These are phyloP conservation scores for Petrocephalus microphthalmus DNA, from an alignment of 2,113 vertebrate species.

Conservation along the genomic window DNA sequence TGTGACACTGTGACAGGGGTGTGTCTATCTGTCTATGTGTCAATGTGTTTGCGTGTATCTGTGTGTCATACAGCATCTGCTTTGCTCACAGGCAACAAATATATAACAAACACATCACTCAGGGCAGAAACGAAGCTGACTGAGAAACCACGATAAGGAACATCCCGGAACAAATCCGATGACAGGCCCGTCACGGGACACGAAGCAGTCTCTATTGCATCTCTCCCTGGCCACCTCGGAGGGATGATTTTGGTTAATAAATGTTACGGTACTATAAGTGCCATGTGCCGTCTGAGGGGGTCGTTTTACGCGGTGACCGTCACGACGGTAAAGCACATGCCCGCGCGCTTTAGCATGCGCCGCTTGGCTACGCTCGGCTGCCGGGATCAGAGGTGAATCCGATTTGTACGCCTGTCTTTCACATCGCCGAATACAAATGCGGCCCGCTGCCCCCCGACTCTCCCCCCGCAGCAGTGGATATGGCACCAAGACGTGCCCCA, in stretches of 20 bases:
- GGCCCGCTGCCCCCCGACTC: neutral
- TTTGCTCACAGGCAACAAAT: neutral
- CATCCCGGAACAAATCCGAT: neutral
- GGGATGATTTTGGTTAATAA: neutral
- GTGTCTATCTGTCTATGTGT: neutral
- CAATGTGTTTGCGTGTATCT: neutral
- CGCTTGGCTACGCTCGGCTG: neutral
- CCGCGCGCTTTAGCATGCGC: neutral
- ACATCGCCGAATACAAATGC: neutral
- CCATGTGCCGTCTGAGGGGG: neutral
- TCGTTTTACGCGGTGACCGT: neutral
- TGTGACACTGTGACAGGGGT: too few relatives aligned
- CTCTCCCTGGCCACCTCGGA: neutral
- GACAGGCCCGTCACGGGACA: neutral
- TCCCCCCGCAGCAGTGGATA: neutral
- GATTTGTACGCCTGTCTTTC: neutral
- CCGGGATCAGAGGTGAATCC: neutral
- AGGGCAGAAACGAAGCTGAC: neutral
- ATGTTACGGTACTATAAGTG: neutral
- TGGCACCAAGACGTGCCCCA: neutral
- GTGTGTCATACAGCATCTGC: neutral
- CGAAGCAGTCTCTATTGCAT: neutral
- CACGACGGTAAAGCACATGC: neutral
- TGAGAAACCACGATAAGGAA: neutral
- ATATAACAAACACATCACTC: neutral